Base-by-base conservation (phyloP, 2,797 vertebrate genomes). In the Fistularia commersonii region DNA sequence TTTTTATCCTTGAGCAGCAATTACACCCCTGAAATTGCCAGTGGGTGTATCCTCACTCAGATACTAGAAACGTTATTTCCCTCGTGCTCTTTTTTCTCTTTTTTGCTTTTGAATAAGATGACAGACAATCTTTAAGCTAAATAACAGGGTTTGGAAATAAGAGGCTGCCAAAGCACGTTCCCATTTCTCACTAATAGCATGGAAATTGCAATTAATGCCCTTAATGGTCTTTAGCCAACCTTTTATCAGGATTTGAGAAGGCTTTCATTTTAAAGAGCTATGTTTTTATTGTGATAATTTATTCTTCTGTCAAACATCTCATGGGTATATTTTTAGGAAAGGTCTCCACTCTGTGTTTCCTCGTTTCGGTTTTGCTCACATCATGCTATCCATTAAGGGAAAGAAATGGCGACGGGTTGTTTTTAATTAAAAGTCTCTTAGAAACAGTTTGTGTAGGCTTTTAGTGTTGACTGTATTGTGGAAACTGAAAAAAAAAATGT, bases 61-160 rank as follows among this genome's bases (percentile, higher is more conserved):
- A 91, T 89, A 91, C 90, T 77, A 69, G 67, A 88, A 88, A 93
- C 92, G 92, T 90, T 92, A 91, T 91, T 91, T 66, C 63, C 87
- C 89, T 87, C 42, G 3, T 61, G 51, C 59, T 64, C 57, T 65
- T 34, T 57, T 48, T 69, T 65, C 61, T n/a, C 48, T 54, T 34
- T 50, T 61, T 61, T 58, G 66, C 23, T 57, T 74, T 60, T 83
- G 81, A 92, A 93, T 93, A 90, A 94, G 91, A 95, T 97, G 95
- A 95, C 91, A 94, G 93, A 93, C 91, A 91, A 92, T 89, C 90
- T 92, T 93, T 92, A 90, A 91, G 87, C 90, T 84, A 97, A 98
- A 98, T 99, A 95, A 96, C 92, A 98, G 94, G 92, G 92, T 96
- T 92, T 89, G 83, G 92, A 91, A 96, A 98, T 97, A 93, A 98